Percentiles rank a stretch among this genome's conserved stretches.
phyloP scores from a whole-genome alignment of 2,113 vertebrate species.

The Galbula dea region DNA sequence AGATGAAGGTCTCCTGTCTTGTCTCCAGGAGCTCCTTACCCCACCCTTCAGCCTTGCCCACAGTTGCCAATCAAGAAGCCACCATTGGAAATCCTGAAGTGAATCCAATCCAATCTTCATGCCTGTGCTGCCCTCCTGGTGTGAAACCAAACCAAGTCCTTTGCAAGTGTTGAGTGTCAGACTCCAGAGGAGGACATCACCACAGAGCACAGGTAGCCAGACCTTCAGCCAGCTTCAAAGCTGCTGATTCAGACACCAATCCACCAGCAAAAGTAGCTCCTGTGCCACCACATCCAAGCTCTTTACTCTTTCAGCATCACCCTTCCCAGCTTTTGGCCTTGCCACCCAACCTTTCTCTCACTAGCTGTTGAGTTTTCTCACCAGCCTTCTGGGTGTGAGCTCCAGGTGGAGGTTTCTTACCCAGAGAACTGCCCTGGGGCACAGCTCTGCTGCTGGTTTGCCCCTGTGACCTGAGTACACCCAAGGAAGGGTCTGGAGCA shows the following conservation, averaged over 20 bases:
- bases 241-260: neutral
- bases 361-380: neutral
- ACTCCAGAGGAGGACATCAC: neutral
- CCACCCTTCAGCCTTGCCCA: neutral
- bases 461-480: no score
- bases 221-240: neutral
- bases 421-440: neutral
- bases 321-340: neutral
- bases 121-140: neutral
- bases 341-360: neutral
- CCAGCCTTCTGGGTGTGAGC: neutral
- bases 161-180: neutral
- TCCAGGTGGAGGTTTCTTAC: neutral
- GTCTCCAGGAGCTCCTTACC: neutral
- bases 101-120: neutral
- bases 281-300: no score
- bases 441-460: neutral
- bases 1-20: no score
- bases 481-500: no score
- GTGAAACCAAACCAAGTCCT: neutral
- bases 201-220: neutral
- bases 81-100: neutral
- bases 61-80: neutral
- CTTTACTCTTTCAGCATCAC: neutral
- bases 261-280: fast-evolving